Percentiles rank a stretch among this genome's conserved stretches.
Evolutionary conservation across 1,140 invertebrate genomes (phyloP).

Genomic region (Anoplolepis gracilipes): DNA sequence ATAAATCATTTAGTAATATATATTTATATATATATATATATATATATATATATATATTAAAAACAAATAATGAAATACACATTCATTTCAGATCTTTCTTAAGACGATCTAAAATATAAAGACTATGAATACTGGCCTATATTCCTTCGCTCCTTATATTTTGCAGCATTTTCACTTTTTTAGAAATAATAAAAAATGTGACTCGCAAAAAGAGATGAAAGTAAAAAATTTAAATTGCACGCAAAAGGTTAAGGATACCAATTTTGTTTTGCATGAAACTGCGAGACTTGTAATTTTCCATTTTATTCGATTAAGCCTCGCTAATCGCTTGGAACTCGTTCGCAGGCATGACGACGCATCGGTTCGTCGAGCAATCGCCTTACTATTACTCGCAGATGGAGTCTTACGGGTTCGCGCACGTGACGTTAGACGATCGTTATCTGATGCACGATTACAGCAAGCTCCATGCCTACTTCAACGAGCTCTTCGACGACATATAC

Average conservation of each 20-base stretch:
- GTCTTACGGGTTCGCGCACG: slow-evolving; percentile 82
- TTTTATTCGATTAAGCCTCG: slow-evolving; percentile 17
- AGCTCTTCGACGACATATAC: slow-evolving; percentile 84
- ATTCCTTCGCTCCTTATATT: not conserved
- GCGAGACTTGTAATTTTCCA: not conserved
- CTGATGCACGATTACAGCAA: slow-evolving; percentile 78
- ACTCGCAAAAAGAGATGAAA: not conserved
- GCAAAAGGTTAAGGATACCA: not conserved
- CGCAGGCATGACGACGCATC: slow-evolving; percentile 81
- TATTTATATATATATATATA: too few relatives aligned
- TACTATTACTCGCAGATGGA: slow-evolving; percentile 82
- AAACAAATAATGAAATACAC: too few relatives aligned
- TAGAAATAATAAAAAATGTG: not conserved
- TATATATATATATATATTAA: too few relatives aligned
- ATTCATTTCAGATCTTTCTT: too few relatives aligned
- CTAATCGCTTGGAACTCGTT: slow-evolving; percentile 60
- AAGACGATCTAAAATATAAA: too few relatives aligned
- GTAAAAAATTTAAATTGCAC: not conserved
- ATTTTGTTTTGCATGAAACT: not conserved
- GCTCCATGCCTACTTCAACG: slow-evolving; percentile 84
- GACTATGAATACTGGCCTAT: too few relatives aligned
- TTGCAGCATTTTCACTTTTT: not conserved
- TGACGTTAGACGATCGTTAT: slow-evolving; percentile 77
- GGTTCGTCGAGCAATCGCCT: slow-evolving; percentile 80
- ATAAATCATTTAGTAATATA: too few relatives aligned